A percentile compares a stretch with the other conserved stretches of the same genome.
Evolutionary conservation across 2,113 vertebrate species (phyloP).

Genomic region (Xiphophorus maculatus): DNA sequence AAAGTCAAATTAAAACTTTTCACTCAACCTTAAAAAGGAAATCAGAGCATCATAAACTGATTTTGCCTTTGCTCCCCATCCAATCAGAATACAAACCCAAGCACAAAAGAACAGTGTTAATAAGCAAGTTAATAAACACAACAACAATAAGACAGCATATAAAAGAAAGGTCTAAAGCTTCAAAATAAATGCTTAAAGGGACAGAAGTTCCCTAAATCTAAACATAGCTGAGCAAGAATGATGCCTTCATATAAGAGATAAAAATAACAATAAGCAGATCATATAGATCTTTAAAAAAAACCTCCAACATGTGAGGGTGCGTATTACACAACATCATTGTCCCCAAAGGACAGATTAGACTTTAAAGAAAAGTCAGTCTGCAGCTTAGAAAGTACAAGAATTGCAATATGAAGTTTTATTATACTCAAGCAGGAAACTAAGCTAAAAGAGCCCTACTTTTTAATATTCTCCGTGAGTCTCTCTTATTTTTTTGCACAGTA

Average conservation of each 20-base stretch:
- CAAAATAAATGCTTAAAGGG: neutral
- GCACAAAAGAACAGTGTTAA: no score
- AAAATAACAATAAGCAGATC: neutral
- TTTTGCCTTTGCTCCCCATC: no score
- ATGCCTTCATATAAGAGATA: neutral
- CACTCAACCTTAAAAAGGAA: no score
- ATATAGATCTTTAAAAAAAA: neutral
- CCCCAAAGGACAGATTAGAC: neutral
- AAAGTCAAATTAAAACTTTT: no score
- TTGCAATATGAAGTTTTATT: slow-evolving; percentile 2
- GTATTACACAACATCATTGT: neutral
- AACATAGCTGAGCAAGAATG: neutral
- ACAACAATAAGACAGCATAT: slow-evolving; percentile 18
- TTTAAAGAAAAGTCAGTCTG: slow-evolving; percentile 1
- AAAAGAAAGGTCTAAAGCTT: slow-evolving; percentile 5
- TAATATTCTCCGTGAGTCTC: slow-evolving; percentile 30
- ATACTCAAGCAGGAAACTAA: slow-evolving; percentile 1
- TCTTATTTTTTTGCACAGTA: slow-evolving; percentile 23
- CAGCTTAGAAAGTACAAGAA: neutral
- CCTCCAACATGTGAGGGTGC: neutral
- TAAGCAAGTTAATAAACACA: slow-evolving; percentile 41
- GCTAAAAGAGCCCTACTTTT: slow-evolving; percentile 1
- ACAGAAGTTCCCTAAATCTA: neutral
- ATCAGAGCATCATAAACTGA: no score
- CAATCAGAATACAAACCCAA: no score